Base-by-base conservation (phyloP, 2,113 vertebrate species). In the Podarcis muralis region DNA sequence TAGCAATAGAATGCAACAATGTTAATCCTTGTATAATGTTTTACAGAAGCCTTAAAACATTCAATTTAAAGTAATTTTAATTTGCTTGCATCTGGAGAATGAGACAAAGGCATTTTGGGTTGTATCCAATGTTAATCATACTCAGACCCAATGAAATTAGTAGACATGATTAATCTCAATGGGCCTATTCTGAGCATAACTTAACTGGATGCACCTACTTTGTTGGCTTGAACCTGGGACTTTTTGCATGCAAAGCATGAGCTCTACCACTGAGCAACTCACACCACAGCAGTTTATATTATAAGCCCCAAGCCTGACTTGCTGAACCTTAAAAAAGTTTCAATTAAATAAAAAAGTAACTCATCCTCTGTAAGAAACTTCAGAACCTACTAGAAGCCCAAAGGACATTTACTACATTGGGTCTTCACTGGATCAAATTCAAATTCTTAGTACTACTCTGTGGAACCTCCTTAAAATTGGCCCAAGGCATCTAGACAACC, bases 231-330 rank as follows among this genome's bases (percentile, higher is more conserved):
- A 62, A 62, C 16, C 59, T 20, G 2, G 16, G 59, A 62, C 59
- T 20, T 62, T 62, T 62, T 62, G 59, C 5, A 62, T 5, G 59
- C 59, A 62, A 62, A 62, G 59, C 59, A 62, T 62, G 59, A 62
- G 59, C 4, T 62, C 59, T 62, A 62, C 15, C 18, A 20, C 59
- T 20, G 59, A 62, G 59, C 59, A 62, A 20, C 59, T 62, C 79
- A 81, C 68, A 57, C 35, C 16, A 75, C 11, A 16, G 16, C 48
- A 57, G 66, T 30, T 5, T 59, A 68, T 15, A 22, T 81, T 91
- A 89, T 78, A 53, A 83, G n/a, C 87, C 89, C 32, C 80, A 37
- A 86, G 16, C 20, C 84, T 35, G n/a, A 35, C 62, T 71, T 76
- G 2, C 6, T 3, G 4, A 59, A 69, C 18, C 32, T 79, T 86